Conservation (phyloP, 2,113 vertebrate species). For the Poicephalus meyeri region DNA sequence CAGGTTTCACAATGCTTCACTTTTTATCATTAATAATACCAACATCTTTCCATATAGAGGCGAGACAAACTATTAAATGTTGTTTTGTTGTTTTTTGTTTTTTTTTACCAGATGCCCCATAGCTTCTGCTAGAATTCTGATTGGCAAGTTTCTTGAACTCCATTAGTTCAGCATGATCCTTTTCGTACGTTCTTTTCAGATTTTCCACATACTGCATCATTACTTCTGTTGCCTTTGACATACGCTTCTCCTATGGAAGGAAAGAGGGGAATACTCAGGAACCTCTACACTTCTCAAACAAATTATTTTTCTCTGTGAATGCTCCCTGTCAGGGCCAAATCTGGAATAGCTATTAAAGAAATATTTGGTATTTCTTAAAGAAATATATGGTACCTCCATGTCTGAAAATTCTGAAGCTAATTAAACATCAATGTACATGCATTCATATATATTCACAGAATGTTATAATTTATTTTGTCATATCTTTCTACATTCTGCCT, state of each 20-base stretch:
- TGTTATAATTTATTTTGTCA: not conserved
- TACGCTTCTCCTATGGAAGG: conserved; percentile 89
- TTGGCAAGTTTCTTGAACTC: conserved; percentile 98
- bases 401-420: not conserved
- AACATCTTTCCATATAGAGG: not conserved
- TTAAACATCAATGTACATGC: not conserved
- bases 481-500: not conserved
- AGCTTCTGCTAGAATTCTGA: conserved; percentile 94
- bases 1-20: not conserved
- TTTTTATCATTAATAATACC: not conserved
- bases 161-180: conserved; percentile 94
- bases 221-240: conserved; percentile 97
- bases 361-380: not conserved
- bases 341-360: not conserved
- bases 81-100: not conserved
- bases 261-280: not conserved
- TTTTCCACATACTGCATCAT: conserved; percentile 99
- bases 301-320: not conserved
- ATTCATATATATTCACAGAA: not conserved
- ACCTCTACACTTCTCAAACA: not conserved
- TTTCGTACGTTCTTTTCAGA: conserved; percentile 95
- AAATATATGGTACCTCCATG: not conserved
- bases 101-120: conserved; percentile 84
- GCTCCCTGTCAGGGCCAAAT: not conserved
- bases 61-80: not conserved